Conservation (phyloP, 2,888 invertebrate species). For the Quadriops clusia region DNA sequence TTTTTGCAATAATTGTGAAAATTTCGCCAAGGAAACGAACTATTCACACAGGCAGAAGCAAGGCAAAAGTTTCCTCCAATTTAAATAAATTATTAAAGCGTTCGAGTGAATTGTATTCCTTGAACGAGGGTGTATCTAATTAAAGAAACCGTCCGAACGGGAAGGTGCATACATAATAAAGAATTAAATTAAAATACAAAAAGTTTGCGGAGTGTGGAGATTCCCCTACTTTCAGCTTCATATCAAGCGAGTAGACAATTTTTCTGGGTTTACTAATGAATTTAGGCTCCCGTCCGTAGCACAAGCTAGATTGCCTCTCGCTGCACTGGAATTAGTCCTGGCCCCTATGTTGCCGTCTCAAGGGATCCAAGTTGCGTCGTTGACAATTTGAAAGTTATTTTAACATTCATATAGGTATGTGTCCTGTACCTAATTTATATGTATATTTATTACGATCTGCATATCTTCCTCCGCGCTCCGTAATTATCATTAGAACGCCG, state of each 20-base stretch:
- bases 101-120: no score
- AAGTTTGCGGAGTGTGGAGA: slow-evolving; percentile 9
- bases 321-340: slow-evolving; percentile 31
- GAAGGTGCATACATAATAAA: slow-evolving; percentile 21
- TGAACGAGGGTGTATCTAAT: slow-evolving; percentile 10
- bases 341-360: slow-evolving; percentile 28
- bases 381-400: slow-evolving; percentile 45
- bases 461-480: slow-evolving; percentile 17
- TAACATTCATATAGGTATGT: slow-evolving; percentile 41
- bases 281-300: slow-evolving; percentile 29
- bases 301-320: slow-evolving; percentile 29
- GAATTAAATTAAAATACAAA: slow-evolving; percentile 18
- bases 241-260: slow-evolving; percentile 27
- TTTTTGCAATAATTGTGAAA: background rate
- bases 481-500: slow-evolving; percentile 14
- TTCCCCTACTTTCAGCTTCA: slow-evolving; percentile 19
- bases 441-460: slow-evolving; percentile 37
- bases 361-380: slow-evolving; percentile 39
- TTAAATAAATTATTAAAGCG: no score
- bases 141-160: slow-evolving; percentile 5
- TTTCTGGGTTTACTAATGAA: slow-evolving; percentile 34
- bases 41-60: no score
- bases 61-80: no score
- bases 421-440: slow-evolving; percentile 37
- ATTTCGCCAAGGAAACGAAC: background rate